Conservation (phyloP, 2,888 invertebrate species). For the Listrodromus nycthemerus region DNA sequence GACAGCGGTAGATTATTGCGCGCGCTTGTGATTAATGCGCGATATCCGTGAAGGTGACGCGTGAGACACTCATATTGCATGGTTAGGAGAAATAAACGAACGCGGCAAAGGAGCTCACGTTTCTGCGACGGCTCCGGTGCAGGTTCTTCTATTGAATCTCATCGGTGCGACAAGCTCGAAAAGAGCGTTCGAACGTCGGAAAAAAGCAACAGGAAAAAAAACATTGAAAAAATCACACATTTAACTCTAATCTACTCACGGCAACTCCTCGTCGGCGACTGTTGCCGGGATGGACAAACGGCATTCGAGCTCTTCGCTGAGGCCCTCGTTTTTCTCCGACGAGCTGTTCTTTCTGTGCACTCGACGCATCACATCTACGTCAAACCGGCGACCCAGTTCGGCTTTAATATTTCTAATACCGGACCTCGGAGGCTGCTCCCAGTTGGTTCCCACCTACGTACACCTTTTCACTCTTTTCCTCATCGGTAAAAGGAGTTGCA, state of each 20-base stretch:
- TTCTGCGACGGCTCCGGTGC: no score
- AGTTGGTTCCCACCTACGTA: constrained; percentile 34
- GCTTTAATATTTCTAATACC: constrained; percentile 63
- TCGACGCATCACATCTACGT: constrained; percentile 35
- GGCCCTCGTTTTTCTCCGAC: background rate
- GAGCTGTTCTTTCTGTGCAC: constrained; percentile 42
- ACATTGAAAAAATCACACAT: constrained; percentile 26
- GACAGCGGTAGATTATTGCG: background rate
- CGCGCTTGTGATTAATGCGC: constrained; percentile 20
- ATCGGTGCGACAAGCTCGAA: constrained; percentile 35
- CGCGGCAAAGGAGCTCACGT: background rate
- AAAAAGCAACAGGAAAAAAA: no score
- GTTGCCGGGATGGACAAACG: constrained; percentile 21
- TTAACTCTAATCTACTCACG: constrained; percentile 52
- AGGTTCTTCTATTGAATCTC: constrained; percentile 42
- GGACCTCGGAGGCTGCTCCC: constrained; percentile 29
- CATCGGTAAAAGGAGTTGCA: background rate
- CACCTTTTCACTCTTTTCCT: constrained; percentile 10
- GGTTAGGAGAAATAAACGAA: constrained; percentile 57
- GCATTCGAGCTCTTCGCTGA: constrained; percentile 29
- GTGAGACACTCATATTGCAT: constrained; percentile 48
- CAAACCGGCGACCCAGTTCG: constrained; percentile 56
- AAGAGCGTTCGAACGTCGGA: background rate
- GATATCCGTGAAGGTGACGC: constrained; percentile 2
- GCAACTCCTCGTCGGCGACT: constrained; percentile 18